These are phyloP conservation scores for Drosophila prosaltans DNA, from an alignment of 1,140 invertebrate species.

Conservation along the genomic window DNA sequence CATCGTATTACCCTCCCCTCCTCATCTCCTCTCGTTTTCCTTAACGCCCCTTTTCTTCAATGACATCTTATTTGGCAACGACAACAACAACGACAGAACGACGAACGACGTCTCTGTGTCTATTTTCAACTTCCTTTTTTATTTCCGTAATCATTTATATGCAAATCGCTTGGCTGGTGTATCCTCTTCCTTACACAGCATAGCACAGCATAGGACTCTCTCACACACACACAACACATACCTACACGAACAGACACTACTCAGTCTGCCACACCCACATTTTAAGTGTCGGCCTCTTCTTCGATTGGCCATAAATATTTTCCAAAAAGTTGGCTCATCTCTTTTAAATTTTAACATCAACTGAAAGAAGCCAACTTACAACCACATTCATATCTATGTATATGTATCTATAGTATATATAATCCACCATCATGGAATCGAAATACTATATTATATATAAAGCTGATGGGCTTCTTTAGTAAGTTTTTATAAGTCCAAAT, in stretches of 20 bases:
- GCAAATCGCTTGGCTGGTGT: conserved; percentile 65
- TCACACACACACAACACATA: conserved; percentile 17
- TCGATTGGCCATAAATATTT: neutral
- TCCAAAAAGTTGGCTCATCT: neutral
- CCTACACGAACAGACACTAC: conserved; percentile 21
- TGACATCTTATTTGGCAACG: conserved; percentile 63
- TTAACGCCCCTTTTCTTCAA: conserved; percentile 21
- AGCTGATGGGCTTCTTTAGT: too few relatives aligned
- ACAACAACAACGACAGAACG: conserved; percentile 35
- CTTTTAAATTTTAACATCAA: neutral
- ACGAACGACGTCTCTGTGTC: conserved; percentile 41
- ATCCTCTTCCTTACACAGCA: conserved; percentile 4
- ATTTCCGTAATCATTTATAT: conserved; percentile 82
- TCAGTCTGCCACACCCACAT: conserved; percentile 34
- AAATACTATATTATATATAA: too few relatives aligned
- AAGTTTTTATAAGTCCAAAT: too few relatives aligned
- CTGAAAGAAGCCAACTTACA: neutral
- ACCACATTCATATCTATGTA: neutral
- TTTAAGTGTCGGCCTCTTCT: conserved; percentile 2
- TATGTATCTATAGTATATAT: too few relatives aligned
- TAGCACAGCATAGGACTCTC: conserved; percentile 24
- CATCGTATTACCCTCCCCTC: too few relatives aligned
- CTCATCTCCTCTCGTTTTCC: neutral
- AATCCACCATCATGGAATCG: too few relatives aligned
- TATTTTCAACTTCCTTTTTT: conserved; percentile 80